These are phyloP conservation scores for Zonotrichia albicollis DNA, from an alignment of 2,797 vertebrate species.

Conservation along the genomic window DNA sequence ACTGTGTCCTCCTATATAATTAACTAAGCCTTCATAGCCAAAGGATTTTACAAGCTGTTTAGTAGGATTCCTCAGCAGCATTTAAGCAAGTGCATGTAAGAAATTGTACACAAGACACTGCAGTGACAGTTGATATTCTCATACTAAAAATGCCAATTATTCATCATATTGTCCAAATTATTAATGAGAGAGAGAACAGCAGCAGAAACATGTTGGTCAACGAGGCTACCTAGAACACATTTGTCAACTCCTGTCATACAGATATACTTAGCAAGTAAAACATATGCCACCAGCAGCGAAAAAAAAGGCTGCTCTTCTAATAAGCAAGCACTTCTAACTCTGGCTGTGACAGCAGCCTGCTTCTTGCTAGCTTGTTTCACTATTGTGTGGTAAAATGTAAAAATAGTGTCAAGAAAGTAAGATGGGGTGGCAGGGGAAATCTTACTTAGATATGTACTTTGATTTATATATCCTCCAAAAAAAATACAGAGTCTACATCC, in stretches of 20 bases:
- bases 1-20: neutral
- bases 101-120: neutral
- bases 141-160: neutral
- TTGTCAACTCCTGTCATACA: neutral
- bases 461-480: neutral
- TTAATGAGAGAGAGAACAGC: neutral
- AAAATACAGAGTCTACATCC: neutral
- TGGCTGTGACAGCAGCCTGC: neutral
- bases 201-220: conserved; percentile 3
- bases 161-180: neutral
- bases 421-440: neutral
- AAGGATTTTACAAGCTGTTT: neutral
- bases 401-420: neutral
- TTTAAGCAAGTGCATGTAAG: neutral
- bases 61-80: neutral
- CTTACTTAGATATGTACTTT: conserved; percentile 7
- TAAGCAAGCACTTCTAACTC: neutral
- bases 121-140: neutral
- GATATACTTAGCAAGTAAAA: conserved; percentile 14
- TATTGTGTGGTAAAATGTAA: neutral
- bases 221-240: neutral
- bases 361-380: neutral
- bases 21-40: neutral
- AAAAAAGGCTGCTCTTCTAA: neutral
- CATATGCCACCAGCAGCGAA: neutral